phyloP scores from a whole-genome alignment of 1,140 invertebrate species.

The Polyergus mexicanus region DNA sequence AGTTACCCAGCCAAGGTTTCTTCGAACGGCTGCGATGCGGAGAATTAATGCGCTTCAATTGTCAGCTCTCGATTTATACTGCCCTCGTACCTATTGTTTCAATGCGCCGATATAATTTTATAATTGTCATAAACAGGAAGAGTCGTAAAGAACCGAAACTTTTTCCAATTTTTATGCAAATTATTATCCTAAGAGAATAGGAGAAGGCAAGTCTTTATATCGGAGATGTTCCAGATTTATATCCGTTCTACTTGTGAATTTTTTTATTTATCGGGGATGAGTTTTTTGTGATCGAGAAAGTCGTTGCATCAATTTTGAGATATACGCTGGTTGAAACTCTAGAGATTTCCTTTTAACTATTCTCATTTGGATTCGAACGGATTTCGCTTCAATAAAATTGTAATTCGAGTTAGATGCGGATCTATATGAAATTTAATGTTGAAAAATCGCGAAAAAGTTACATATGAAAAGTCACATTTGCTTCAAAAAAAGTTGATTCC shows the following conservation, averaged over 20 bases:
- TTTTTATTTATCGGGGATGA: neutral
- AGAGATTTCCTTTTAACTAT: constrained; percentile 6
- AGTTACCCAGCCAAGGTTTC: constrained; percentile 32
- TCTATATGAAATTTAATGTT: constrained; percentile 5
- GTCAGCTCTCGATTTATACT: constrained; percentile 53
- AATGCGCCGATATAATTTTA: constrained; percentile 14
- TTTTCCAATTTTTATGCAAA: neutral
- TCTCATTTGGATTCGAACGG: neutral
- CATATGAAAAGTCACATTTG: neutral
- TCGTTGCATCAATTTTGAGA: neutral
- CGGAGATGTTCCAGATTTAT: neutral
- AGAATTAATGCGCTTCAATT: constrained; percentile 62
- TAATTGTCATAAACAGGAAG: neutral
- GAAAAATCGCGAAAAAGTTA: neutral
- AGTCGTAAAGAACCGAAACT: neutral
- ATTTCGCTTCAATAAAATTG: neutral
- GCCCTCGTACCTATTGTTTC: constrained; percentile 52
- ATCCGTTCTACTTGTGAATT: neutral
- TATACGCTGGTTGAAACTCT: neutral
- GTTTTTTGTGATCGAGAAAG: neutral
- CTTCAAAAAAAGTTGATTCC: neutral
- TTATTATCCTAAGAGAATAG: neutral
- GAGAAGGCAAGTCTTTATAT: neutral
- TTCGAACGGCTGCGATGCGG: constrained; percentile 55
- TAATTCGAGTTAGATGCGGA: neutral